Conservation (phyloP, 2,797 vertebrate genomes). For the Acipenser oxyrinchus region DNA sequence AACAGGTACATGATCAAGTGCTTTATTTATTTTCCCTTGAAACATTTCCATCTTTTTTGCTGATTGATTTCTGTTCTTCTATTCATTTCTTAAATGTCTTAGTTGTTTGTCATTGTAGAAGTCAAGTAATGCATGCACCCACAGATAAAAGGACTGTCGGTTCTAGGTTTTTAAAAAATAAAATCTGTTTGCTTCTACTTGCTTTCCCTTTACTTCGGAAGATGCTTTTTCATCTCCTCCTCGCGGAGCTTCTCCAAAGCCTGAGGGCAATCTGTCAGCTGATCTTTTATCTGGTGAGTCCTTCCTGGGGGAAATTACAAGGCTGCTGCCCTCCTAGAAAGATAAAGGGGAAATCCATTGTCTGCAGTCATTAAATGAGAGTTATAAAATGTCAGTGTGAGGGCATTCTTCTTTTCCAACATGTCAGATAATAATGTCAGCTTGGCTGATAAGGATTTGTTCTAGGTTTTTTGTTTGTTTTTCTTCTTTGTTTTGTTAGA, state of each 20-base stretch:
- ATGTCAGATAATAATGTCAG: too few relatives aligned
- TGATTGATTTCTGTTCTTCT: constrained; percentile 40
- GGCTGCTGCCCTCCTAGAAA: too few relatives aligned
- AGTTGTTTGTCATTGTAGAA: constrained; percentile 58
- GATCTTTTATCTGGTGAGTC: constrained; percentile 86
- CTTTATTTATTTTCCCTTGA: constrained; percentile 51
- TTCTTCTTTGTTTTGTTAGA: too few relatives aligned
- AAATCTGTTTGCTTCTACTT: constrained; percentile 44
- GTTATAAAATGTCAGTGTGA: too few relatives aligned
- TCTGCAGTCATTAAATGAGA: too few relatives aligned
- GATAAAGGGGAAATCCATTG: too few relatives aligned
- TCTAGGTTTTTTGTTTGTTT: too few relatives aligned
- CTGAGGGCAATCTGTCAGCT: constrained; percentile 78
- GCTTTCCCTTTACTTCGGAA: constrained; percentile 57
- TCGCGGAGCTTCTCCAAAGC: constrained; percentile 85
- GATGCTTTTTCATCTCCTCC: constrained; percentile 72
- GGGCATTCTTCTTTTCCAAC: too few relatives aligned
- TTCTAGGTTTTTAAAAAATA: constrained; percentile 7
- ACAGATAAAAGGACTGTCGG: constrained; percentile 22
- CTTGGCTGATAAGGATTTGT: too few relatives aligned
- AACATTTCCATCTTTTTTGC: constrained; percentile 43
- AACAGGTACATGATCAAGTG: constrained; percentile 82
- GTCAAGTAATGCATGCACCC: constrained; percentile 35
- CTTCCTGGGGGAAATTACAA: constrained; percentile 17
- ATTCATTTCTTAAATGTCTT: constrained; percentile 42